Conservation (phyloP, 2,888 invertebrate species). For the Agonopterix arenella region DNA sequence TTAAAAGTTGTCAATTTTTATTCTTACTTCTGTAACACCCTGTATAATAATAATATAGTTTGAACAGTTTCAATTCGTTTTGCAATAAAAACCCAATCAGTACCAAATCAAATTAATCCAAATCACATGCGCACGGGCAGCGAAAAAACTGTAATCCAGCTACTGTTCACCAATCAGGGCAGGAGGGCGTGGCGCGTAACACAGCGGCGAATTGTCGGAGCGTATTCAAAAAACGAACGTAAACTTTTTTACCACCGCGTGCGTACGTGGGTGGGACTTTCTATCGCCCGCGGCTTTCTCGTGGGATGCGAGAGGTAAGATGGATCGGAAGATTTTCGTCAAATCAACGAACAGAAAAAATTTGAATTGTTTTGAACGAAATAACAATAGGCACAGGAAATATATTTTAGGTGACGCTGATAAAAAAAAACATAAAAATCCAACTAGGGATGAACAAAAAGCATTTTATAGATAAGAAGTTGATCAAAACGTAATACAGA, state of each 20-base stretch:
- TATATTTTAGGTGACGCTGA: too few relatives aligned
- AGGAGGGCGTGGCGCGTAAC: slow-evolving; percentile 62
- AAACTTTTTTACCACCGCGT: slow-evolving; percentile 35
- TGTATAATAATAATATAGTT: too few relatives aligned
- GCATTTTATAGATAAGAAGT: too few relatives aligned
- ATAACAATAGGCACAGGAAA: too few relatives aligned
- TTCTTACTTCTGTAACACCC: too few relatives aligned
- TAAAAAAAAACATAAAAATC: too few relatives aligned
- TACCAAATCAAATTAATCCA: slow-evolving; percentile 27
- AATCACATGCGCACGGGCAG: slow-evolving; percentile 21
- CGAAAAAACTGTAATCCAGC: slow-evolving; percentile 43
- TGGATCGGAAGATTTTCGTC: slow-evolving; percentile 6
- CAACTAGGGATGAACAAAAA: too few relatives aligned
- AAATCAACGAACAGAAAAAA: slow-evolving; percentile 1
- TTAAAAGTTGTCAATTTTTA: too few relatives aligned
- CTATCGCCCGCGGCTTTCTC: slow-evolving; percentile 63
- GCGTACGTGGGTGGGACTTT: slow-evolving; percentile 70
- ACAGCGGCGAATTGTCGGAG: slow-evolving; percentile 53
- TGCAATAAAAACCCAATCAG: slow-evolving; percentile 5
- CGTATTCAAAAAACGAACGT: slow-evolving; percentile 49
- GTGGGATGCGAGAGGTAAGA: slow-evolving; percentile 37
- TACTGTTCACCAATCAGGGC: slow-evolving; percentile 64
- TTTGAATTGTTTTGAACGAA: too few relatives aligned
- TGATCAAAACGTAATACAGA: too few relatives aligned
- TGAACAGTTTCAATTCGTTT: neutral